A percentile compares a stretch with the other conserved stretches of the same genome.
These are phyloP conservation scores for Meiosimyza decipiens DNA, from an alignment of 2,888 invertebrate species.

Conservation along the genomic window DNA sequence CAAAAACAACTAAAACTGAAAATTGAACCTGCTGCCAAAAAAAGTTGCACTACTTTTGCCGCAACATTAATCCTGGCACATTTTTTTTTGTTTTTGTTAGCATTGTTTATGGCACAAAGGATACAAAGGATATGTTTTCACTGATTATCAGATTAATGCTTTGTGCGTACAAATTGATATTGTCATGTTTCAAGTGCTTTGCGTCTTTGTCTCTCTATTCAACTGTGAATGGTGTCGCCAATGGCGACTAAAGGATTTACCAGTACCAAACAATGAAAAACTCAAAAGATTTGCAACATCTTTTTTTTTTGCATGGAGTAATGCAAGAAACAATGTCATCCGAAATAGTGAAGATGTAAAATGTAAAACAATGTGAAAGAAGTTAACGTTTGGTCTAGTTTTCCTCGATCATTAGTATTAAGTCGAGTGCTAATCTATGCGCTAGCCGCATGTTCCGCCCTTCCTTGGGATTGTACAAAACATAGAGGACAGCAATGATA, in stretches of 20 bases:
- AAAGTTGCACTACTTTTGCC: not conserved
- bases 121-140: conserved; percentile 67
- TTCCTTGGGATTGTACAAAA: conserved; percentile 19
- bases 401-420: conserved; percentile 57
- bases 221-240: conserved; percentile 58
- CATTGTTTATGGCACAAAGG: conserved; percentile 64
- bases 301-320: conserved; percentile 30
- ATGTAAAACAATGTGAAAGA: conserved; percentile 52
- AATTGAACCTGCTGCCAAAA: not conserved
- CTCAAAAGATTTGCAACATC: conserved; percentile 36
- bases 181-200: conserved; percentile 66
- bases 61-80: conserved; percentile 53
- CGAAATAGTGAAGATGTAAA: conserved; percentile 8
- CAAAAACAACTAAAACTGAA: too few relatives aligned
- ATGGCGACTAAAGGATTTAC: conserved; percentile 61
- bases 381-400: conserved; percentile 49
- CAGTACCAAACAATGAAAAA: conserved; percentile 13
- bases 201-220: conserved; percentile 35
- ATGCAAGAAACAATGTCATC: not conserved
- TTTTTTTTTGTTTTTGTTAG: conserved; percentile 58
- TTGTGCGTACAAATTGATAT: conserved; percentile 67
- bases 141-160: conserved; percentile 67
- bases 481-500: conserved; percentile 19
- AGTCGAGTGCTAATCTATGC: conserved; percentile 47
- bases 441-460: conserved; percentile 16